Percentiles rank a stretch among this genome's conserved stretches.
phyloP scores from a whole-genome alignment of 2,888 invertebrate genomes.

The Drosophila phalerata region DNA sequence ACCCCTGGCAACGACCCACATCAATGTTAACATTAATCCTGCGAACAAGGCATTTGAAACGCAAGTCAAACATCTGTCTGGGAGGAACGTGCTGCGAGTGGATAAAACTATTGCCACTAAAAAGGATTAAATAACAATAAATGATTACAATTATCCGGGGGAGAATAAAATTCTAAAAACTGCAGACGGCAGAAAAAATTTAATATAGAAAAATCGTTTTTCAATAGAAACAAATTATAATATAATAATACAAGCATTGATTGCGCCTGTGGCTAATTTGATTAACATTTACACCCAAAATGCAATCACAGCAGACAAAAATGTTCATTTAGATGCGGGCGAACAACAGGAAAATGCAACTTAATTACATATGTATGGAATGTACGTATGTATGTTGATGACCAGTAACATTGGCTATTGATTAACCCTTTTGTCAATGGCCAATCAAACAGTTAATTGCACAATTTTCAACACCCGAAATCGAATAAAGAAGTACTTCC shows the following conservation, averaged over 20 bases:
- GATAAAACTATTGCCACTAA: constrained; percentile 39
- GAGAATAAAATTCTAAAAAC: background rate
- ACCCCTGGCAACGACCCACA: constrained; percentile 32
- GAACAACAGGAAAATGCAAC: background rate
- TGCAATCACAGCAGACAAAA: constrained; percentile 24
- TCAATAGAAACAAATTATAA: constrained; percentile 48
- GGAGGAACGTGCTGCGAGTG: constrained; percentile 37
- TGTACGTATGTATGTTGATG: constrained; percentile 14
- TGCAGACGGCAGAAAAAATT: constrained; percentile 9
- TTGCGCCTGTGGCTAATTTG: constrained; percentile 65
- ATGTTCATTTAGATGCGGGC: constrained; percentile 38
- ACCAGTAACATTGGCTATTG: constrained; percentile 30
- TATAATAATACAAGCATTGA: constrained; percentile 66
- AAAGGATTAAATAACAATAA: constrained; percentile 74
- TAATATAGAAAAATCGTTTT: constrained; percentile 65
- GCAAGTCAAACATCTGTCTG: constrained; percentile 69
- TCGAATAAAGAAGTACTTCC: constrained; percentile 40
- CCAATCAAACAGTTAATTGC: constrained; percentile 65
- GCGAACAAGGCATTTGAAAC: constrained; percentile 71
- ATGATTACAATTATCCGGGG: constrained; percentile 34
- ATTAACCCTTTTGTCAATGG: constrained; percentile 61
- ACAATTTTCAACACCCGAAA: constrained; percentile 49
- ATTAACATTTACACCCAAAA: constrained; percentile 57
- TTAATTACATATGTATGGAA: constrained; percentile 10
- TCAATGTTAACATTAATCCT: constrained; percentile 63